Evolutionary conservation across 2,888 invertebrate species (phyloP).

Genomic region (Mythimna lalbum): DNA sequence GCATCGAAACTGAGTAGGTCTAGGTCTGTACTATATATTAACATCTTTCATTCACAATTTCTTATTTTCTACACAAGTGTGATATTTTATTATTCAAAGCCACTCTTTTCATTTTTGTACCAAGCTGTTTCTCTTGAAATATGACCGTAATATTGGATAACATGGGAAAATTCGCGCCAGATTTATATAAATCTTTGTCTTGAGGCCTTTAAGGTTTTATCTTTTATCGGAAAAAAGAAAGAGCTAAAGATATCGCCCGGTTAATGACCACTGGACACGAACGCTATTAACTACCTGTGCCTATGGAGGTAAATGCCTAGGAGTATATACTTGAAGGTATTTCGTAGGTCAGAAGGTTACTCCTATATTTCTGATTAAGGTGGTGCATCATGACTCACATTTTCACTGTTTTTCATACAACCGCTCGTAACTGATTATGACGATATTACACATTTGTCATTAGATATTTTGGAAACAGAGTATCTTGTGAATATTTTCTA

Average conservation of each 20-base stretch:
- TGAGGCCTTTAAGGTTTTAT: not conserved
- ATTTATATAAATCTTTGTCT: not conserved
- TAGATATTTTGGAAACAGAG: too few species aligned
- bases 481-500: too few species aligned
- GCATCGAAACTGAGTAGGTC: too few species aligned
- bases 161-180: not conserved
- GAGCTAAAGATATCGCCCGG: not conserved
- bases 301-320: too few species aligned
- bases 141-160: slow-evolving; percentile 9
- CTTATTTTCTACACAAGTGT: not conserved
- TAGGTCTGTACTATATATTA: too few species aligned
- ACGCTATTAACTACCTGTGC: not conserved
- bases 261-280: slow-evolving; percentile 37
- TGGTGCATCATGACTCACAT: too few species aligned
- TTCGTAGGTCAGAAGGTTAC: slow-evolving; percentile 20
- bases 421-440: too few species aligned
- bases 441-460: too few species aligned
- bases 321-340: not conserved
- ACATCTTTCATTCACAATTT: not conserved
- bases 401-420: too few species aligned
- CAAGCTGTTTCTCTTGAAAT: not conserved
- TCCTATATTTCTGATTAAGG: too few species aligned
- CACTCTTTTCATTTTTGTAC: slow-evolving; percentile 13
- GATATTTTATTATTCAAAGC: slow-evolving; percentile 8
- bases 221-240: slow-evolving; percentile 19